Evolutionary conservation across 2,888 invertebrate species (phyloP), one percentile per base, ranked within the genome.

Genomic region (Drosophila mettleri): DNA sequence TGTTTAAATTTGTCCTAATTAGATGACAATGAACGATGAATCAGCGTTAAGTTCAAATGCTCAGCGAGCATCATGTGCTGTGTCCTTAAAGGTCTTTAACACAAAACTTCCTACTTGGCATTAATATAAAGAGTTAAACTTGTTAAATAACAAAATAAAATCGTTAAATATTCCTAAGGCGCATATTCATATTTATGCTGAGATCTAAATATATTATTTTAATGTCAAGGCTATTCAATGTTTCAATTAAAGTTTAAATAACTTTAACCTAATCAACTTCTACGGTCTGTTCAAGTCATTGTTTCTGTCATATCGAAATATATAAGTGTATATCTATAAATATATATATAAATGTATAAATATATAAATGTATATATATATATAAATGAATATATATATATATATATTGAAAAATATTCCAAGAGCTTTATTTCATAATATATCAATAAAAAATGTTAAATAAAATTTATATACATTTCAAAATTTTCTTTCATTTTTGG

Each of bases 1-100:
- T 86, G 81, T 86, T 90, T 89, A 90, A 91, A 89, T 90, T 90
- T 90, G 89, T 91, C 89, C 90, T 91, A 91, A 91, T 91, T 91
- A 91, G 91, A 83, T 91, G 89, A 89, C 90, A 89, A 89, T 88
- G 89, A 88, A 82, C 84, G 81, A 89, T 88, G 86, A 89, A 81
- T 89, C 78, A 78, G 90, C 80, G 63, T 18, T 73, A 79, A 64
- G 27, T 18, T 12, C 20, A 33, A 65, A 31, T 36, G 31, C 38
- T 51, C 67, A 14, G 24, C 16, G 29, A 16, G 43, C 31, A 52
- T 36, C 18, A 22, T 22, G 9, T 24, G 12, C 24, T 46, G 29
- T 20, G 12, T 34, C 36, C 22, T 48, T 34, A 34, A 31, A 46
- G 49, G 34, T 49, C 22, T 18, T 29, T 31, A 3, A 22, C n/a